Conservation (phyloP, 2,888 invertebrate species). For the Syrphus vitripennis region DNA sequence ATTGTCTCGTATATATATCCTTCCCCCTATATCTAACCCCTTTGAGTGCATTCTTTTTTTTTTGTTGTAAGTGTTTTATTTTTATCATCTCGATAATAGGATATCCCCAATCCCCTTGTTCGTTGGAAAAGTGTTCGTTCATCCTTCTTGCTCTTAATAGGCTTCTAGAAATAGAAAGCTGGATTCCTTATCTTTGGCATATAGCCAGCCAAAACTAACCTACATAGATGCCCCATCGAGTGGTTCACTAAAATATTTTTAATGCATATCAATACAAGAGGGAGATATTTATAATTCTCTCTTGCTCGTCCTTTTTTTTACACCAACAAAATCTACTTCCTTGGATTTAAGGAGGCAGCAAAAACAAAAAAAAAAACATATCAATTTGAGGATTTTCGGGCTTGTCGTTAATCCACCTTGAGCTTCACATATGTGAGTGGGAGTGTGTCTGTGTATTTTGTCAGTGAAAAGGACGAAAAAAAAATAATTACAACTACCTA, state of each 20-base stretch:
- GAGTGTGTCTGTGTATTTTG: not conserved
- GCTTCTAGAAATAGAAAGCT: not conserved
- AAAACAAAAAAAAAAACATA: conserved; percentile 22
- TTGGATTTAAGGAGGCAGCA: not conserved
- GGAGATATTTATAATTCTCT: not conserved
- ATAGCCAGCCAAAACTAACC: conserved; percentile 23
- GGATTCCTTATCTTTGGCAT: conserved; percentile 20
- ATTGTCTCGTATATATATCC: conserved; percentile 19
- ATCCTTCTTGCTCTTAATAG: not conserved
- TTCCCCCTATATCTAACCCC: not conserved
- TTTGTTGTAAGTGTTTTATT: conserved; percentile 13
- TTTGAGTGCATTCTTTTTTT: conserved; percentile 9
- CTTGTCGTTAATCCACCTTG: conserved; percentile 8
- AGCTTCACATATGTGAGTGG: not conserved
- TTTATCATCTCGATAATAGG: conserved; percentile 25
- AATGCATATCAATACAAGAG: conserved; percentile 30
- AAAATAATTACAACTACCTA: conserved; percentile 41
- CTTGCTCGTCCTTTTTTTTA: not conserved
- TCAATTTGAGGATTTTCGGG: conserved; percentile 46
- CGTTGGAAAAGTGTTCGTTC: not conserved
- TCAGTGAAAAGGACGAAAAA: conserved; percentile 3
- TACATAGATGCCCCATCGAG: not conserved
- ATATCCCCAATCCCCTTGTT: not conserved
- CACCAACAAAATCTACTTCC: not conserved
- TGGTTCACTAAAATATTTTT: not conserved